Conservation (phyloP, 2,888 invertebrate species). For the Aphodius sticticus region DNA sequence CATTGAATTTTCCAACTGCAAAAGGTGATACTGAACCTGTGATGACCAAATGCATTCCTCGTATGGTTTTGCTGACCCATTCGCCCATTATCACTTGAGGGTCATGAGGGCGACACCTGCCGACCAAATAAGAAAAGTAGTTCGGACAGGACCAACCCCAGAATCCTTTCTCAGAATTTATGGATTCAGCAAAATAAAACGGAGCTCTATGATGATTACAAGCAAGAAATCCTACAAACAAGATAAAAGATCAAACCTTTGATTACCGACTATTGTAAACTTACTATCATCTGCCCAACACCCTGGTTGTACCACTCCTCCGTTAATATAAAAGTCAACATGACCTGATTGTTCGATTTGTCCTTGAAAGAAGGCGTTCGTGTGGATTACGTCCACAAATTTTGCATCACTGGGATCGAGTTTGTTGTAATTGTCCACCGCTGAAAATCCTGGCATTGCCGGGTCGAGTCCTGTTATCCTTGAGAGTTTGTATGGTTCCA, state of each 20-base stretch:
- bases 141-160: conserved; percentile 72
- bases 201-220: conserved; percentile 73
- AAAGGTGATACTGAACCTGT: conserved; percentile 66
- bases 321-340: conserved; percentile 77
- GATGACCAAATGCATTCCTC: conserved; percentile 66
- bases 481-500: conserved; percentile 64
- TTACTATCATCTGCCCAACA: conserved; percentile 64
- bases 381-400: conserved; percentile 77
- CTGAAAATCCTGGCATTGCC: conserved; percentile 72
- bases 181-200: conserved; percentile 71
- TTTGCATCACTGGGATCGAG: conserved; percentile 70
- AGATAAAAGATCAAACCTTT: too few relatives aligned
- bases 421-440: conserved; percentile 63
- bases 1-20: conserved; percentile 67
- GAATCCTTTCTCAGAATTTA: conserved; percentile 68
- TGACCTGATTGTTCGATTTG: conserved; percentile 72
- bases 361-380: conserved; percentile 75
- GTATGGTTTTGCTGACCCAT: conserved; percentile 53
- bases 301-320: conserved; percentile 73
- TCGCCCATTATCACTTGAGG: conserved; percentile 63
- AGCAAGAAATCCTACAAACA: conserved; percentile 64
- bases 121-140: conserved; percentile 65
- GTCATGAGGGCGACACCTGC: conserved; percentile 66
- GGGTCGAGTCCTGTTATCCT: conserved; percentile 75
- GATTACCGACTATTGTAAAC: conserved; percentile 17